Conservation (phyloP, 64 coral and sea anemone genomes). For the Montipora capricornis region DNA sequence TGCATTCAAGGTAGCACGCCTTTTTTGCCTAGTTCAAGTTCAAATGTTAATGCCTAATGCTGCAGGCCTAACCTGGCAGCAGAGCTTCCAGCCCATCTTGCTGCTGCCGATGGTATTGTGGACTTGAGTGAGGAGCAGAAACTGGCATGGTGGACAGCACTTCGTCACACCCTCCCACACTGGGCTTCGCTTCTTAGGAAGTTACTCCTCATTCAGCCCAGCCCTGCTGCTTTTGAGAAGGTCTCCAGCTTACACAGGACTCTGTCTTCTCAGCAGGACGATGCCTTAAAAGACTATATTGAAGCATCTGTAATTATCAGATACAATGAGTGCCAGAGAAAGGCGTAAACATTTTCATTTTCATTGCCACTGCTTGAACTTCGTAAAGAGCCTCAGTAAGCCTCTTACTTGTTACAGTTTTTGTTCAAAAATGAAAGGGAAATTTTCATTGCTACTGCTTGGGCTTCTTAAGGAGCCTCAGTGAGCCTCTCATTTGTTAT, state of each 20-base stretch:
- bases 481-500: too few species aligned
- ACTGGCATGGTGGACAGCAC: constrained; percentile 48
- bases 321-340: constrained; percentile 23
- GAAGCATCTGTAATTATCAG: constrained; percentile 58
- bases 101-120: constrained; percentile 45
- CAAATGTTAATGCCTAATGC: constrained; percentile 1
- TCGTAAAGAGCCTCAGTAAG: too few species aligned
- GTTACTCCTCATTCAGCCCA: constrained; percentile 42
- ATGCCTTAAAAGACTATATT: constrained; percentile 34
- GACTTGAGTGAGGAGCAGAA: constrained; percentile 7
- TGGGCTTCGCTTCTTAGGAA: constrained; percentile 51
- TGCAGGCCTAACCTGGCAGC: constrained; percentile 13
- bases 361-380: too few species aligned
- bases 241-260: neutral
- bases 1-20: constrained; percentile 46
- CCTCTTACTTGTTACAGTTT: too few species aligned
- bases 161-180: constrained; percentile 38
- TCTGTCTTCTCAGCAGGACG: constrained; percentile 8
- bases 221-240: constrained; percentile 31
- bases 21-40: constrained; percentile 22
- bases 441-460: too few species aligned
- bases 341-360: too few species aligned
- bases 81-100: constrained; percentile 53
- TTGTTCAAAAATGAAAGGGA: too few species aligned
- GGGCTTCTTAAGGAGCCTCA: too few species aligned